Evolutionary conservation across 2,888 invertebrate genomes (phyloP).

Genomic region (Drosophila ezoana): DNA sequence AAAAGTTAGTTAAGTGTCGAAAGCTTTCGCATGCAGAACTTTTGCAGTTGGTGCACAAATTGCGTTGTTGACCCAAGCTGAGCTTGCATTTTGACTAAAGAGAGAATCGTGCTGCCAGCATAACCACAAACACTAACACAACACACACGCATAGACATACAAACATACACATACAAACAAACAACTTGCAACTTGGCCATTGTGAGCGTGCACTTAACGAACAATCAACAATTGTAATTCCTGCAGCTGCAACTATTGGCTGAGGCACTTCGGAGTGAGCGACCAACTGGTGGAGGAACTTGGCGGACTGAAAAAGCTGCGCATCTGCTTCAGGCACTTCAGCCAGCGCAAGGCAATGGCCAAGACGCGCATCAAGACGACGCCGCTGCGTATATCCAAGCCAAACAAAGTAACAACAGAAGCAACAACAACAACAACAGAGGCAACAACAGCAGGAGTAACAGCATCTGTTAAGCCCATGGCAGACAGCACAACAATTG

Average conservation of each 20-base stretch:
- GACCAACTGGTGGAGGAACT: conserved; percentile 62
- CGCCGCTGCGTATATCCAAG: conserved; percentile 80
- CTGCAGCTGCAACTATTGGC: conserved; percentile 80
- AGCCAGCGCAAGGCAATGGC: conserved; percentile 76
- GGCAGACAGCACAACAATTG: conserved; percentile 63
- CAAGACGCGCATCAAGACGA: conserved; percentile 82
- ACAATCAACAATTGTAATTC: conserved; percentile 47
- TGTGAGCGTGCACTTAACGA: conserved; percentile 17
- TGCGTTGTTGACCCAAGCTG: conserved; percentile 40
- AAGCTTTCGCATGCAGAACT: conserved; percentile 46
- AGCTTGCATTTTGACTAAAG: conserved; percentile 46
- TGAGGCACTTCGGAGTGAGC: conserved; percentile 75
- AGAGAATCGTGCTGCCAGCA: conserved; percentile 25
- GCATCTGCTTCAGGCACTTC: conserved; percentile 79
- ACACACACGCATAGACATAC: background rate
- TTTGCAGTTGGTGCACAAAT: conserved; percentile 23
- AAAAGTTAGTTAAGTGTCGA: conserved; percentile 18
- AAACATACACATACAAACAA: background rate
- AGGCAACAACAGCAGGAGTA: conserved; percentile 4
- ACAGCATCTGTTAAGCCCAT: conserved; percentile 45
- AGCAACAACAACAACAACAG: conserved; percentile 30
- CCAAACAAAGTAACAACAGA: conserved; percentile 39
- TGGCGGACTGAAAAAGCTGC: conserved; percentile 73
- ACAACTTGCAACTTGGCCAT: conserved; percentile 10
- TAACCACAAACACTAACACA: background rate